phyloP scores from a whole-genome alignment of 2,888 invertebrate species.

The Ormyrus labotus region DNA sequence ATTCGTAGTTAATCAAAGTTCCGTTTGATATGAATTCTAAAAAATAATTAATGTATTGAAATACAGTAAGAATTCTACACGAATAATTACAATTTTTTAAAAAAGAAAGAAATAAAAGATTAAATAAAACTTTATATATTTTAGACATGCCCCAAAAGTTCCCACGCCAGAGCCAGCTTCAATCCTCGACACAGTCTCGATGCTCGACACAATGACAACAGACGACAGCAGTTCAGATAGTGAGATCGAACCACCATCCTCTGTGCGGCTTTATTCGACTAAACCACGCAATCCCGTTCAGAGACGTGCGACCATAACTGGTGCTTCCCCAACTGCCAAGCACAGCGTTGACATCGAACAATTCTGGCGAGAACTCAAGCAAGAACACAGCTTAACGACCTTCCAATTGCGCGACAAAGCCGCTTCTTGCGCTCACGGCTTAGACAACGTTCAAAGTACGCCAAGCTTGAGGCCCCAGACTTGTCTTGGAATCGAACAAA shows the following conservation, averaged over 20 bases:
- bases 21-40: no score
- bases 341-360: conserved; percentile 83
- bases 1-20: no score
- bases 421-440: conserved; percentile 85
- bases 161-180: conserved; percentile 70
- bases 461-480: conserved; percentile 80
- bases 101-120: no score
- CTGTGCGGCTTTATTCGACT: conserved; percentile 82
- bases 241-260: conserved; percentile 78
- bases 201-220: conserved; percentile 74
- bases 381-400: conserved; percentile 76
- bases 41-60: no score
- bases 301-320: conserved; percentile 92
- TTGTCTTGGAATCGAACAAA: conserved; percentile 78
- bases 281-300: conserved; percentile 87
- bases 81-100: no score
- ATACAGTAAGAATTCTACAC: no score
- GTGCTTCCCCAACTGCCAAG: conserved; percentile 83
- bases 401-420: conserved; percentile 86
- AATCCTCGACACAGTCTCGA: conserved; percentile 68
- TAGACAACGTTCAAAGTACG: conserved; percentile 79
- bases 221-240: conserved; percentile 78
- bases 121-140: conserved; percentile 22
- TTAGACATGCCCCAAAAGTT: conserved; percentile 67
- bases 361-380: conserved; percentile 86